A percentile compares a stretch with the other conserved stretches of the same genome.
These are phyloP conservation scores for Macropis europaea DNA, from an alignment of 2,888 invertebrate species.

Conservation along the genomic window DNA sequence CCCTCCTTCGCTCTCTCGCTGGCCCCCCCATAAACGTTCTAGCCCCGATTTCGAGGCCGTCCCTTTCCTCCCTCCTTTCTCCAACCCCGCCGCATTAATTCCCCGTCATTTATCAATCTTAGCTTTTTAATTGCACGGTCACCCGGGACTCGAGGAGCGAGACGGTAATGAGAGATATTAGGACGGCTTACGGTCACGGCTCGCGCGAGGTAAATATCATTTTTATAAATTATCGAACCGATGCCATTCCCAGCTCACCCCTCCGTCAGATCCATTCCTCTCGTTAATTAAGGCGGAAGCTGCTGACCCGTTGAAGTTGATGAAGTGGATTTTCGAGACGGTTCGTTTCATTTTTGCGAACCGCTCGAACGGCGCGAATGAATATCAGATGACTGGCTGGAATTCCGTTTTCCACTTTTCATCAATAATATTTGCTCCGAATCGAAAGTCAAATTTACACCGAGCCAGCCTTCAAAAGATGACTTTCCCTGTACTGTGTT, in stretches of 20 bases:
- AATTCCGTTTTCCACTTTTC: too few relatives aligned
- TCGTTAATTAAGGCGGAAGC: conserved; percentile 24
- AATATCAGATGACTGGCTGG: too few relatives aligned
- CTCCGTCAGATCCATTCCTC: conserved; percentile 18
- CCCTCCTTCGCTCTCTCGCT: conserved; percentile 71
- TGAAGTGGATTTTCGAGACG: neutral
- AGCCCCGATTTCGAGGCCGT: conserved; percentile 50
- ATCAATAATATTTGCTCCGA: too few relatives aligned
- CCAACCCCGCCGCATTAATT: conserved; percentile 72
- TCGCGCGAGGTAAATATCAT: conserved; percentile 66
- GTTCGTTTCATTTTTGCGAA: neutral
- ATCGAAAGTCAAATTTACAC: too few relatives aligned
- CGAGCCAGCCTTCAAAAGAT: too few relatives aligned
- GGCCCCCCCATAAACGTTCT: conserved; percentile 55
- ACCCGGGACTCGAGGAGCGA: conserved; percentile 63
- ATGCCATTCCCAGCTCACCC: conserved; percentile 5
- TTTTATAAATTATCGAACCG: conserved; percentile 59
- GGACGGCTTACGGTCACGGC: conserved; percentile 69
- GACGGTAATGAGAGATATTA: conserved; percentile 75
- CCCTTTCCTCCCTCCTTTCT: conserved; percentile 38
- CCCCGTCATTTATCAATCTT: conserved; percentile 79
- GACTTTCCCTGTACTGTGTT: too few relatives aligned
- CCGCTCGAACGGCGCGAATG: neutral
- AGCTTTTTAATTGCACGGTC: conserved; percentile 77
- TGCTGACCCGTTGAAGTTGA: conserved; percentile 1